These are phyloP conservation scores for Psammodynastes pulverulentus DNA, from an alignment of 2,113 vertebrate species.

Conservation along the genomic window DNA sequence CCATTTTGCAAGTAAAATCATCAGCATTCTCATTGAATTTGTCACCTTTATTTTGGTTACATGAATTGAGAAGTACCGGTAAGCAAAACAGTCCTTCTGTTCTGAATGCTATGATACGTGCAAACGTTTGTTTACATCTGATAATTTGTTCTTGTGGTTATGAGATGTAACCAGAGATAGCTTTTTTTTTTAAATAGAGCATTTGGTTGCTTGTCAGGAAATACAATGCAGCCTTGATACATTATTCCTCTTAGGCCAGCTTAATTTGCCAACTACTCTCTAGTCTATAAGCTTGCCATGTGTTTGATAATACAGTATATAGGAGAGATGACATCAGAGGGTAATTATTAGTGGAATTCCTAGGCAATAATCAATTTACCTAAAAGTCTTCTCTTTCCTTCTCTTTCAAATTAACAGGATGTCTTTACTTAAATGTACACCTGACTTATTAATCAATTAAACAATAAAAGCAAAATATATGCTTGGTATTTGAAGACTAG, in stretches of 20 bases:
- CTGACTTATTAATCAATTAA: not conserved
- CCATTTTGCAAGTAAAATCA: not conserved
- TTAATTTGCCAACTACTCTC: not conserved
- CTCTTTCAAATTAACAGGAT: not conserved
- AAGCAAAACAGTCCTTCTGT: not conserved
- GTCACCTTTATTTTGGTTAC: not conserved
- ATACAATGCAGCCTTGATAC: not conserved
- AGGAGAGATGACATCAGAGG: not conserved
- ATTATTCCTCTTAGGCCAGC: not conserved
- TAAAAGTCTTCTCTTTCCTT: not conserved
- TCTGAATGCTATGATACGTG: not conserved
- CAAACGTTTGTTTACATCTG: not conserved
- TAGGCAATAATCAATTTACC: not conserved
- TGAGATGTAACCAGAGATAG: not conserved
- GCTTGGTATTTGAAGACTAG: not conserved
- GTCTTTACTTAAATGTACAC: not conserved
- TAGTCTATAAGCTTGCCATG: not conserved
- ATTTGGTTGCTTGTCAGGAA: not conserved
- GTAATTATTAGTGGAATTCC: not conserved
- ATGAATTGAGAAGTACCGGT: not conserved
- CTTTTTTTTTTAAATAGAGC: not conserved
- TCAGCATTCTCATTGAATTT: not conserved
- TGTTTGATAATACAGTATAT: not conserved
- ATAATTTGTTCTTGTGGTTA: not conserved
- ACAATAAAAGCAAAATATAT: not conserved